These are phyloP conservation scores for Brachirus orientalis DNA, from an alignment of 2,113 vertebrate species.

Conservation along the genomic window DNA sequence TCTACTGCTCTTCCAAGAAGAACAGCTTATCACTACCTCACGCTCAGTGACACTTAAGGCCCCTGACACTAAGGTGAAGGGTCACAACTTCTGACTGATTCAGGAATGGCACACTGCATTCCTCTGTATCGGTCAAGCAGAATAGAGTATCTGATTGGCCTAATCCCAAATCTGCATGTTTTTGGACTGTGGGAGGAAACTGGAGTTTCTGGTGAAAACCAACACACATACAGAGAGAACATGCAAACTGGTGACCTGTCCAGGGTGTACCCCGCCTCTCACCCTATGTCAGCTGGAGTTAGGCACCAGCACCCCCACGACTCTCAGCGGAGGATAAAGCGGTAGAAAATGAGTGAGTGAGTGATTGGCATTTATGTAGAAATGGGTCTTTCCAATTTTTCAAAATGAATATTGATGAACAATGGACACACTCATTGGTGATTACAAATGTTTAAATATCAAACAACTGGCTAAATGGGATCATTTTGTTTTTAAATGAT, in stretches of 20 bases:
- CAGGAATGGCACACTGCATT: constrained; percentile 21
- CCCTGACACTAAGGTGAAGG: constrained; percentile 39
- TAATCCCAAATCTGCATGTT: too few species aligned
- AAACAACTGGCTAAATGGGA: constrained; percentile 2
- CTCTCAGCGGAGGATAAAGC: too few species aligned
- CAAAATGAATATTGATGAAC: neutral
- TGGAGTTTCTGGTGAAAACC: too few species aligned
- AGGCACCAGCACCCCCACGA: too few species aligned
- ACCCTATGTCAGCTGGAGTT: too few species aligned
- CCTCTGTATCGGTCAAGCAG: constrained; percentile 31
- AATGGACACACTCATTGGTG: constrained; percentile 7
- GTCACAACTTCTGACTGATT: constrained; percentile 31
- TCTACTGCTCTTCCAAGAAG: neutral
- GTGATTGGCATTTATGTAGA: constrained; percentile 10
- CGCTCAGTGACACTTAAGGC: constrained; percentile 18
- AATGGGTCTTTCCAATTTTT: neutral
- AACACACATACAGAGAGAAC: too few species aligned
- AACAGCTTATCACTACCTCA: constrained; percentile 5
- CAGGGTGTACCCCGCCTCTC: too few species aligned
- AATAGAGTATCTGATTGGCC: constrained; percentile 11
- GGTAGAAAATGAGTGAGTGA: too few species aligned
- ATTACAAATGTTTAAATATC: constrained; percentile 8
- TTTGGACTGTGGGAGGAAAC: too few species aligned
- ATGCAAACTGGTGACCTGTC: too few species aligned
- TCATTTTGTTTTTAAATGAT: too few species aligned